Conservation (phyloP, 2,797 vertebrate genomes). For the Coregonus ussuriensis region DNA sequence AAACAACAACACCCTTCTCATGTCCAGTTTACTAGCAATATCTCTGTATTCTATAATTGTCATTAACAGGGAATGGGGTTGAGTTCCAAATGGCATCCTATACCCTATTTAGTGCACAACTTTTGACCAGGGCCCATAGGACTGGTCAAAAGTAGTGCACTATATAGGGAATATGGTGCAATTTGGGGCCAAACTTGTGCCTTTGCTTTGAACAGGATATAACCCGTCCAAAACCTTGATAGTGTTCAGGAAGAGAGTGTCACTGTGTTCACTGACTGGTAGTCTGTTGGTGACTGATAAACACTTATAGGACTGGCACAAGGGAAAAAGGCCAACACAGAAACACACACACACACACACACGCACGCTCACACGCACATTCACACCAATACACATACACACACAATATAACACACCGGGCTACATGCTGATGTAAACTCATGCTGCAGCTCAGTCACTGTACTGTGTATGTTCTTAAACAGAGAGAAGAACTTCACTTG, state of each 20-base stretch:
- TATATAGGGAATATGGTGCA: background rate
- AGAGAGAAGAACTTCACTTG: no score
- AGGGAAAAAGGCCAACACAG: no score
- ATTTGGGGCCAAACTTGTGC: conserved; percentile 14
- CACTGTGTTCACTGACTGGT: conserved; percentile 25
- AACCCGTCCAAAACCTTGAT: conserved; percentile 28
- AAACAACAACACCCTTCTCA: conserved; percentile 32
- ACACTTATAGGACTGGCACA: conserved; percentile 7
- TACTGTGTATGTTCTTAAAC: no score
- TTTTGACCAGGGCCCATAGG: background rate
- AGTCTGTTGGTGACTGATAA: conserved; percentile 61
- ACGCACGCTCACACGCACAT: no score
- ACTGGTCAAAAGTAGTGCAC: background rate
- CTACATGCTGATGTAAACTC: no score
- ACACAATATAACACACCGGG: background rate
- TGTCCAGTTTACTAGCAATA: conserved; percentile 28
- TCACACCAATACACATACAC: background rate
- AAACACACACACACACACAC: no score
- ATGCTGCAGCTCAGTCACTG: no score
- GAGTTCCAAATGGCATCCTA: background rate
- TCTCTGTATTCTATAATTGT: conserved; percentile 52
- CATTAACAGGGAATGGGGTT: conserved; percentile 44
- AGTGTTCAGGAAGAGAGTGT: conserved; percentile 68
- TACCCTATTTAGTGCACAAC: background rate
- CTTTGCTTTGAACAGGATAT: conserved; percentile 57